These are phyloP conservation scores for Myanophis thanlyinensis DNA, from an alignment of 2,113 vertebrate species.

Conservation along the genomic window DNA sequence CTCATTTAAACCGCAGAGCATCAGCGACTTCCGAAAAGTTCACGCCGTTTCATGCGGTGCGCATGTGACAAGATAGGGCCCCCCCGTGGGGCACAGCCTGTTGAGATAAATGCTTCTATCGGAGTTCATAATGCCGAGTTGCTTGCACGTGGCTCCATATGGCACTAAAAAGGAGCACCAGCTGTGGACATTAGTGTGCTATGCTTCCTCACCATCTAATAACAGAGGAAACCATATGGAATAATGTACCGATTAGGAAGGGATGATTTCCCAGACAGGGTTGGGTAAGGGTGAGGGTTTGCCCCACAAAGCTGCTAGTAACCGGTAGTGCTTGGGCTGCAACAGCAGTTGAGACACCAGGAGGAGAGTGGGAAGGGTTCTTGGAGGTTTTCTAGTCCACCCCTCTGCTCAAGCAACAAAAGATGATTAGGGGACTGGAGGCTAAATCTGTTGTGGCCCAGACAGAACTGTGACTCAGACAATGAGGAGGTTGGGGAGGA, in stretches of 20 bases:
- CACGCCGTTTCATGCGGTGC: neutral
- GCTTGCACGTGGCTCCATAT: conserved; percentile 56
- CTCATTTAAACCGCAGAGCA: neutral
- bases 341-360: neutral
- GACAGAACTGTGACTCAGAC: too few species aligned
- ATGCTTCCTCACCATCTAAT: conserved; percentile 52
- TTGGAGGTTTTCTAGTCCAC: neutral
- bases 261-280: conserved; percentile 61
- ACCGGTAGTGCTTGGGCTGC: neutral
- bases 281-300: neutral
- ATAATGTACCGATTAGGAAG: conserved; percentile 64
- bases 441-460: too few species aligned
- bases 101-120: conserved; percentile 55
- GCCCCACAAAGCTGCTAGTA: conserved; percentile 54
- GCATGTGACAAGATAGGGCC: conserved; percentile 36
- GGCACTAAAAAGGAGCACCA: conserved; percentile 58
- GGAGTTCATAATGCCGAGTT: conserved; percentile 42
- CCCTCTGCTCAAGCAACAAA: too few species aligned
- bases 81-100: conserved; percentile 61
- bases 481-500: too few species aligned
- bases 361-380: neutral
- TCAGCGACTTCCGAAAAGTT: neutral
- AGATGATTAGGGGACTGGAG: too few species aligned
- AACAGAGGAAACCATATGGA: conserved; percentile 64
- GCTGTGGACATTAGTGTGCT: conserved; percentile 61